A percentile compares a stretch with the other conserved stretches of the same genome.
Conservation (phyloP, 2,797 vertebrate species). For the Eleutherodactylus coqui region DNA sequence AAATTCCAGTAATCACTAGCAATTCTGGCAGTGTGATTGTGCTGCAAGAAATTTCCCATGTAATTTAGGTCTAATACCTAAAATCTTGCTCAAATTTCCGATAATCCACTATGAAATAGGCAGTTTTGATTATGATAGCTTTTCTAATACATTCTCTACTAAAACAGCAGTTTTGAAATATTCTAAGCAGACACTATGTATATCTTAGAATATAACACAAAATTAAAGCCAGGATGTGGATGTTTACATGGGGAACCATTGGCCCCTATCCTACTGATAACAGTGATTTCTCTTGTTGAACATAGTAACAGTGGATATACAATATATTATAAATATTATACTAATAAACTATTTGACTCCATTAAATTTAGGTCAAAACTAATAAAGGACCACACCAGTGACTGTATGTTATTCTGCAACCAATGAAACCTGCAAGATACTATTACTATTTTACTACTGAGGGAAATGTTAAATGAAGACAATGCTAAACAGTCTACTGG, state of each 20-base stretch:
- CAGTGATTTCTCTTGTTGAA: background rate
- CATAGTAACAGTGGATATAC: background rate
- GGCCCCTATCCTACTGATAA: background rate
- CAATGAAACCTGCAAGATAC: background rate
- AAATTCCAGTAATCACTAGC: too few species aligned
- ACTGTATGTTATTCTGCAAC: background rate
- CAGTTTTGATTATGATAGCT: background rate
- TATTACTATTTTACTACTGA: background rate
- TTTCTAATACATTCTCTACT: background rate
- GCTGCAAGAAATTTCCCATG: background rate
- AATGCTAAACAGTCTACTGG: too few species aligned
- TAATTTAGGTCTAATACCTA: background rate
- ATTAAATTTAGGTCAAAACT: background rate
- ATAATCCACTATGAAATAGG: too few species aligned
- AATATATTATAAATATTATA: background rate
- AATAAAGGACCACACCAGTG: background rate
- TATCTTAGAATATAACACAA: background rate
- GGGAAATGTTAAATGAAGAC: background rate
- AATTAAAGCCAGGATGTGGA: background rate
- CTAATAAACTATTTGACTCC: background rate
- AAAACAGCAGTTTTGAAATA: background rate
- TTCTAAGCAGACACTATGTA: background rate
- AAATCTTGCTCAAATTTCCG: background rate
- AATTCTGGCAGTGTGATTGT: too few species aligned
- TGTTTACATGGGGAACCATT: constrained; percentile 1